Percentiles rank a stretch among this genome's conserved stretches.
These are phyloP conservation scores for Pseudochaenichthys georgianus DNA, from an alignment of 2,797 vertebrate species.

Conservation along the genomic window DNA sequence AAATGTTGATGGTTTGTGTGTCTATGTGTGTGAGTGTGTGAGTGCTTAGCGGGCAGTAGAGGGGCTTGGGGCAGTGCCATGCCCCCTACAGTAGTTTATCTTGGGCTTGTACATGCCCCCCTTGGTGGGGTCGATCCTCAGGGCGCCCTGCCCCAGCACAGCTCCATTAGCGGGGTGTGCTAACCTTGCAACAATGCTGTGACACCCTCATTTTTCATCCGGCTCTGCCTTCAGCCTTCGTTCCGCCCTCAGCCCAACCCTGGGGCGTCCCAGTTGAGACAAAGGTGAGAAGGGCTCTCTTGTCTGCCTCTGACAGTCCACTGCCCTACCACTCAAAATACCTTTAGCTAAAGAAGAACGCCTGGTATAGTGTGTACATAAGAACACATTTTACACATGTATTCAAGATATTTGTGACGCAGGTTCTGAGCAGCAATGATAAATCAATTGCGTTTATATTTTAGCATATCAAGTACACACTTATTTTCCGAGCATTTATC, in stretches of 20 bases:
- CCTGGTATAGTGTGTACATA: slow-evolving; percentile 4
- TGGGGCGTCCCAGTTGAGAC: slow-evolving; percentile 78
- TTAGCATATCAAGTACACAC: slow-evolving; percentile 6
- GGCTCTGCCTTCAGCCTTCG: slow-evolving; percentile 82
- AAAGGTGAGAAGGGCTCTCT: slow-evolving; percentile 83
- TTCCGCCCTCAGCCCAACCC: slow-evolving; percentile 72
- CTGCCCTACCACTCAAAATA: slow-evolving; percentile 49
- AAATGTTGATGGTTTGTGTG: slow-evolving; percentile 67
- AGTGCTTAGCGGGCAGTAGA: slow-evolving; percentile 81
- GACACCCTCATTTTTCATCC: slow-evolving; percentile 91
- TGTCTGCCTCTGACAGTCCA: slow-evolving; percentile 63
- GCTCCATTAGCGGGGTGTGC: slow-evolving; percentile 91
- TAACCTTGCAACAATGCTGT: slow-evolving; percentile 93
- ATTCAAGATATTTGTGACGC: not conserved
- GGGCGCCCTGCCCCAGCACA: slow-evolving; percentile 83
- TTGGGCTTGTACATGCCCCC: slow-evolving; percentile 86
- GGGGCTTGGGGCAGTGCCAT: slow-evolving; percentile 85
- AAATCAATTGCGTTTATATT: slow-evolving; percentile 11
- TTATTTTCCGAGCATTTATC: not conserved
- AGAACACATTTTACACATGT: slow-evolving; percentile 4
- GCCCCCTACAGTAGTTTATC: slow-evolving; percentile 91
- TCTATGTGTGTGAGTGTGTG: slow-evolving; percentile 38
- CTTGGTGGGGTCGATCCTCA: slow-evolving; percentile 83
- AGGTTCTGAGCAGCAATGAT: slow-evolving; percentile 2
- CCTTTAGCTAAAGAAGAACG: not conserved